A percentile compares a stretch with the other conserved stretches of the same genome.
phyloP scores from a whole-genome alignment of 1,140 invertebrate species.

The Globodera ellingtonae region DNA sequence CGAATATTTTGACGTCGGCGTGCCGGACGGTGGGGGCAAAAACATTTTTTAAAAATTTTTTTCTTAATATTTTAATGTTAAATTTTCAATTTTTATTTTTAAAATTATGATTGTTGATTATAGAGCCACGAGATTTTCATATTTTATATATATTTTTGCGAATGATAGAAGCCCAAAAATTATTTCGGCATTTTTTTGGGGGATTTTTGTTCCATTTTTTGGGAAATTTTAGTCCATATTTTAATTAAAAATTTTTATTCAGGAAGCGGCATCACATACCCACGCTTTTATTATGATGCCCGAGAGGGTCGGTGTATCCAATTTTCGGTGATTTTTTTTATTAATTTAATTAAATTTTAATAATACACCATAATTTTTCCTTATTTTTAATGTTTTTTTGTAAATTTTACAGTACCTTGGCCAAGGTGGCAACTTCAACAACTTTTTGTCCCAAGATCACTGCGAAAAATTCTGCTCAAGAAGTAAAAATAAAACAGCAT shows the following conservation, averaged over 20 bases:
- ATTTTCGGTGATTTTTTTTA: slow-evolving; percentile 45
- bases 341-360: background rate
- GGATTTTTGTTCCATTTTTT: too few species aligned
- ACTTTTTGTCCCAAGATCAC: slow-evolving; percentile 63
- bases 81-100: too few species aligned
- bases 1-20: slow-evolving; percentile 64
- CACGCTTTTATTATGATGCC: slow-evolving; percentile 63
- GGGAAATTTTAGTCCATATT: slow-evolving; percentile 33
- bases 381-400: background rate
- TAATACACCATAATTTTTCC: background rate
- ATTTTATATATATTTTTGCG: too few species aligned
- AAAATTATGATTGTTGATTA: too few species aligned
- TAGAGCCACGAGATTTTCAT: too few species aligned
- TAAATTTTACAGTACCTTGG: slow-evolving; percentile 56
- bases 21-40: slow-evolving; percentile 52
- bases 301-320: slow-evolving; percentile 63
- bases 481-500: slow-evolving; percentile 56
- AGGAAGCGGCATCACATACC: slow-evolving; percentile 57
- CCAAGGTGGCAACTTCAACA: slow-evolving; percentile 65
- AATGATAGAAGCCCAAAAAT: too few species aligned
- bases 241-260: slow-evolving; percentile 48
- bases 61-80: too few species aligned
- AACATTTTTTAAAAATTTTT: background rate
- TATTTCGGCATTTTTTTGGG: too few species aligned
- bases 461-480: slow-evolving; percentile 65